Base-by-base conservation (phyloP, 2,113 vertebrate species). In the Thryonomys swinderianus region DNA sequence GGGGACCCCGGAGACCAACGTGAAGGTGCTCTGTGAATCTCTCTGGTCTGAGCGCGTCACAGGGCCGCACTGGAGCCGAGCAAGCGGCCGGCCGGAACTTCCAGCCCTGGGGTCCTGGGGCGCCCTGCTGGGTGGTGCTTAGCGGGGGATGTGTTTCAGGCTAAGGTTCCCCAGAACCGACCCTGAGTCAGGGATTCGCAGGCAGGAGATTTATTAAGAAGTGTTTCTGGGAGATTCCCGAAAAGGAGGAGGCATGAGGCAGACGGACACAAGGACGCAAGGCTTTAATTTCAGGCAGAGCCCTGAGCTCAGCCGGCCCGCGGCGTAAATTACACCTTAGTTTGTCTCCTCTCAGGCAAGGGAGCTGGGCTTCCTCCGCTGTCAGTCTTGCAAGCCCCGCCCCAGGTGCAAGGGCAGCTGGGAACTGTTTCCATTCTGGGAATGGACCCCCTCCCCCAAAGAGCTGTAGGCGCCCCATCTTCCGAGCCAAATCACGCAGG, bases 171-270 rank as follows among this genome's bases (percentile, higher is more conserved):
- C 71, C 79, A 82, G 85, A 94, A 92, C 76, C 67, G 95, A 96
- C 71, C 91, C 66, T 78, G 92, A 93, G 92, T 96, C 94, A 93
- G 92, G 78, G 66, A 84, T 76, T 80, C 67, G 71, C 84, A 71
- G 82, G 51, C 78, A 88, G 80, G 69, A 94, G 89, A 91, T 94
- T 95, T 95, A 85, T 76, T 85, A 88, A 95, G 87, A 94, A 66
- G 25, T 59, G 30, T 95, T 93, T 59, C 88, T 87, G 34, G 42
- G 53, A 88, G 78, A 85, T 92, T 79, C 80, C 53, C 48, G 61
- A 73, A 85, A 90, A 88, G 64, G 81, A 59, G 21, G 17, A 61
- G 30, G 48, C 80, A 48, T 23, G 32, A 80, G 61, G 93, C 37
- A 67, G n/a, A 67, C 78, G 51, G 67, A 94, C 64, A 84, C 42